Conservation (phyloP, 92 coral and sea anemone species). For the Desmophyllum pertusum region DNA sequence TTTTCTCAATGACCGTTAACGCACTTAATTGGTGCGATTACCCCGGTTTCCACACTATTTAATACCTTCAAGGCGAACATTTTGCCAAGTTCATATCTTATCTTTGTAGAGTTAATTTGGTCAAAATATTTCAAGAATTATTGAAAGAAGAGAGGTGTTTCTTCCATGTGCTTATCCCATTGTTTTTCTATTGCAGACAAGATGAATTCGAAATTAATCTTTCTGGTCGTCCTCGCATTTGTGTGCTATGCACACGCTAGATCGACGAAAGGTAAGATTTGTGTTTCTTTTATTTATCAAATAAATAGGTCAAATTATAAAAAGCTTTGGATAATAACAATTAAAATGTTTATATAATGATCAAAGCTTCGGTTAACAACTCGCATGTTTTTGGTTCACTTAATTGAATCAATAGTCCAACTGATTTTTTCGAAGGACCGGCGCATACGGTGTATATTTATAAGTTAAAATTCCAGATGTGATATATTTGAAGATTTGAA, state of each 20-base stretch:
- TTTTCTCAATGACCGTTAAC: background rate
- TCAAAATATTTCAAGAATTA: background rate
- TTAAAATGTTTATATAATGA: background rate
- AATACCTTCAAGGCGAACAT: too few relatives aligned
- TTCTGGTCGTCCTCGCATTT: constrained; percentile 50
- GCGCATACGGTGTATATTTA: background rate
- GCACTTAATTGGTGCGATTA: background rate
- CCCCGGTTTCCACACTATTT: background rate
- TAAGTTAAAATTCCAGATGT: background rate
- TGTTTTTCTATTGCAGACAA: constrained; percentile 3
- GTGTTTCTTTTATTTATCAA: background rate
- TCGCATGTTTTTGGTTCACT: background rate
- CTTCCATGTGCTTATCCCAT: background rate
- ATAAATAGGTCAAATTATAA: background rate
- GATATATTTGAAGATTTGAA: background rate
- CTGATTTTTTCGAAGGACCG: background rate
- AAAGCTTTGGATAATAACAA: background rate
- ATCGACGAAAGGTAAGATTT: constrained; percentile 68
- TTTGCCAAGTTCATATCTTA: too few relatives aligned
- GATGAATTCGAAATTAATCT: constrained; percentile 32
- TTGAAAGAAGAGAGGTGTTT: background rate
- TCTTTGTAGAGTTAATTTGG: background rate
- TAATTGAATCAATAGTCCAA: background rate
- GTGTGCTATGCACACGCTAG: constrained; percentile 63
- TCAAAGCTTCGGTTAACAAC: background rate